Evolutionary conservation across 2,113 vertebrate species (phyloP).

Genomic region (Falcunculus frontatus): DNA sequence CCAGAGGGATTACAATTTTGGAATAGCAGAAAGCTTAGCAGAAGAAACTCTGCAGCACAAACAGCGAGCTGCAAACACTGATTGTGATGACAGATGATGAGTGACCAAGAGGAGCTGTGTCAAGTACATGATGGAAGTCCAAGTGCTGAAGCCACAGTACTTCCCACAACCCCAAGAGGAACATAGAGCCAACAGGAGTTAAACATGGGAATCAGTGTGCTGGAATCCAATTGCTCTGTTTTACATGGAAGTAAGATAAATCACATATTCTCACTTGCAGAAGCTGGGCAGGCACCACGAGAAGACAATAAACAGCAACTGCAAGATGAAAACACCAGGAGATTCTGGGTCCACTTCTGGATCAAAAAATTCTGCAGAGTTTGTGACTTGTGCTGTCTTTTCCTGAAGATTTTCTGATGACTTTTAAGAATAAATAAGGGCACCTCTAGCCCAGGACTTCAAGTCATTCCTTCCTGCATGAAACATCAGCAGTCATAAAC

Average conservation of each 20-base stretch:
- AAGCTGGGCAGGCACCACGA: neutral
- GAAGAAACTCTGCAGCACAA: neutral
- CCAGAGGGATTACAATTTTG: neutral
- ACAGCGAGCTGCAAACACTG: neutral
- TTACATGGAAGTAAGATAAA: neutral
- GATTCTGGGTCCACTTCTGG: neutral
- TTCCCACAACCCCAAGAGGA: neutral
- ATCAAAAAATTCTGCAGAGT: neutral
- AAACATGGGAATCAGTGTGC: accelerated
- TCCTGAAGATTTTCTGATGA: neutral
- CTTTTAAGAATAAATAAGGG: neutral
- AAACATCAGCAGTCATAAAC: neutral
- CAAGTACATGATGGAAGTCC: neutral
- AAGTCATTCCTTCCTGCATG: neutral
- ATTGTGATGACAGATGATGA: neutral
- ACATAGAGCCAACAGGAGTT: neutral
- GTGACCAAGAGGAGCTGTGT: neutral
- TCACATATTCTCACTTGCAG: neutral
- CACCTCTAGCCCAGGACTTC: neutral
- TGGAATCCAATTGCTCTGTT: neutral
- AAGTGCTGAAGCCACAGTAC: neutral
- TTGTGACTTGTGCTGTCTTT: neutral
- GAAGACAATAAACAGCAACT: neutral
- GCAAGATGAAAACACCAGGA: neutral
- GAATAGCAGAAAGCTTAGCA: neutral